phyloP scores from a whole-genome alignment of 2,797 vertebrate species.

The Sparus aurata region DNA sequence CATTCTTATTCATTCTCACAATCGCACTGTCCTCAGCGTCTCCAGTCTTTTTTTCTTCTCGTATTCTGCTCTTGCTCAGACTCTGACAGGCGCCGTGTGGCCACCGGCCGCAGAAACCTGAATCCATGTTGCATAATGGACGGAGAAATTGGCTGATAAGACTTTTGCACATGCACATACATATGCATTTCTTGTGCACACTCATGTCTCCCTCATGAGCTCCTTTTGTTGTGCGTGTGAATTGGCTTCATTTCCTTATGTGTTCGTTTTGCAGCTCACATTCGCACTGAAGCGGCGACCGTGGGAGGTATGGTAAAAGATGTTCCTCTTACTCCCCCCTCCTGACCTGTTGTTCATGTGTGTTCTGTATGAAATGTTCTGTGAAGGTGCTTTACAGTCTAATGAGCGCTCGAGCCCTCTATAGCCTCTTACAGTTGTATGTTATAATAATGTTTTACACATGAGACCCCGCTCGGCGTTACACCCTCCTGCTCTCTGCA shows the following conservation, averaged over 20 bases:
- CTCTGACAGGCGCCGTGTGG: slow-evolving; percentile 41
- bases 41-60: slow-evolving; percentile 39
- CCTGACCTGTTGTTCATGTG: slow-evolving; percentile 25
- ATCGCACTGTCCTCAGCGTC: slow-evolving; percentile 28
- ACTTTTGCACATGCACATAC: not conserved
- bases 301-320: slow-evolving; percentile 22
- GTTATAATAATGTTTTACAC: slow-evolving; percentile 28
- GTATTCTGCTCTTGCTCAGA: slow-evolving; percentile 34
- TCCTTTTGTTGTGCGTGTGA: slow-evolving; percentile 19
- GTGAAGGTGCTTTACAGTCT: slow-evolving; percentile 3
- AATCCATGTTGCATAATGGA: slow-evolving; percentile 15
- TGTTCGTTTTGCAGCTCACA: slow-evolving; percentile 25
- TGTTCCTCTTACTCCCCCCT: slow-evolving; percentile 22
- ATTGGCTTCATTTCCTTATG: not conserved
- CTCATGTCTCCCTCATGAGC: not conserved
- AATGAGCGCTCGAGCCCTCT: slow-evolving; percentile 4
- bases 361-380: slow-evolving; percentile 27
- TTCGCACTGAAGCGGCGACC: slow-evolving; percentile 47
- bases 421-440: slow-evolving; percentile 6
- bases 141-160: slow-evolving; percentile 13
- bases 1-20: slow-evolving; percentile 41
- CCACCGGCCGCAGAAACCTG: slow-evolving; percentile 19
- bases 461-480: slow-evolving; percentile 37
- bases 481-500: slow-evolving; percentile 19
- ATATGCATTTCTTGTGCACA: slow-evolving; percentile 1